phyloP scores from a whole-genome alignment of 2,797 vertebrate genomes.

The Gastrophryne carolinensis region DNA sequence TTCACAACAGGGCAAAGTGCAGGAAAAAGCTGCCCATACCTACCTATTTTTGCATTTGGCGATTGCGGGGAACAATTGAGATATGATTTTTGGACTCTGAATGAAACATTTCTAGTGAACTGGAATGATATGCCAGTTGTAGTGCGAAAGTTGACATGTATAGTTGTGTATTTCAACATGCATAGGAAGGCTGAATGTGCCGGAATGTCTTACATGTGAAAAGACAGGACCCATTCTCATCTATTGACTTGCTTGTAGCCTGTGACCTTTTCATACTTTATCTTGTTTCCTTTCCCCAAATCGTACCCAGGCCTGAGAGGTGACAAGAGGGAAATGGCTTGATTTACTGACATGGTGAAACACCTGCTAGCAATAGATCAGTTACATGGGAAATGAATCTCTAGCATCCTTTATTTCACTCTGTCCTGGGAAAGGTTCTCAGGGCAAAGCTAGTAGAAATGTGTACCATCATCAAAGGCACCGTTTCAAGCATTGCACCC shows the following conservation, averaged over 20 bases:
- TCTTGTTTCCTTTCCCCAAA: conserved; percentile 10
- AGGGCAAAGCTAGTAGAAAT: conserved; percentile 19
- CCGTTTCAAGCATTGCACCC: background rate
- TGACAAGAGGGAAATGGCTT: conserved; percentile 1
- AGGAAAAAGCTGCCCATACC: no score
- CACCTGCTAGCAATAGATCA: conserved; percentile 44
- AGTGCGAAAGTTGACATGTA: background rate
- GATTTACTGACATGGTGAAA: conserved; percentile 28
- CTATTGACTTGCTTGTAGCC: conserved; percentile 12
- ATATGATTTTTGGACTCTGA: background rate
- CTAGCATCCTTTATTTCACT: background rate
- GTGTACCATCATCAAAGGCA: conserved; percentile 19
- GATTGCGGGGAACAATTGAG: no score
- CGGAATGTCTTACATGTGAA: background rate
- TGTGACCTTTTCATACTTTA: conserved; percentile 14
- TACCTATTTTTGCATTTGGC: no score
- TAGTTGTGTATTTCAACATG: background rate
- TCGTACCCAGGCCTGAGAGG: conserved; percentile 7
- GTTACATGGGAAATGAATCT: conserved; percentile 21
- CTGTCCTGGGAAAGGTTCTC: conserved; percentile 34
- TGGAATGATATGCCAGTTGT: background rate
- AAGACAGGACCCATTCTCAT: background rate
- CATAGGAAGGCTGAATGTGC: background rate
- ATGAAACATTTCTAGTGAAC: background rate
- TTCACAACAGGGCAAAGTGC: no score